Evolutionary conservation across 2,888 invertebrate genomes (phyloP), one percentile per base, ranked within the genome.

Genomic region (Hedya salicella): DNA sequence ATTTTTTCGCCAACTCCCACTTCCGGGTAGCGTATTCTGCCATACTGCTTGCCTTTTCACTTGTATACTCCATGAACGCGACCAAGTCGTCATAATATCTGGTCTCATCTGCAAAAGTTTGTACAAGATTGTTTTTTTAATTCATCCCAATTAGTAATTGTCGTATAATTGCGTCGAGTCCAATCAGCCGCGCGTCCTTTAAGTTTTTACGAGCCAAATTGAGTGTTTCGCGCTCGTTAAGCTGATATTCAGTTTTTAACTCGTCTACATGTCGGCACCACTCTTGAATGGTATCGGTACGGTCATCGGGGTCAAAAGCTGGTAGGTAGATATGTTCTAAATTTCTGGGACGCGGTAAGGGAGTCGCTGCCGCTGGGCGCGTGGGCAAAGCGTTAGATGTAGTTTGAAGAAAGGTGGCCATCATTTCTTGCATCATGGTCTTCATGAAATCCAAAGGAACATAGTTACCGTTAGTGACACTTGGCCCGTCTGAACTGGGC

Each of bases 101-200:
- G 11, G 70, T 14, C 65, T 68, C 70, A 42, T 67, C 67, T 67
- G 68, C 62, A 62, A 70, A 70, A 8, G 68, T 68, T 70, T 70
- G 40, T 30, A 68, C 56, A 32, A 70, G 39, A 3, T 30, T 14
- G 19, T 16, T 11, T 36, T n/a, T 57, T 70, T 5, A 70, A 62
- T 59, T 70, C 70, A 9, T 25, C 16, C 68, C 70, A 70, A n/a
- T 25, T 67, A 6, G 63, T 70, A 6, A 70, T 21, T 11, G 61
- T 62, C 11, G 66, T 53, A 25, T 69, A 70, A 50, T 69, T 70
- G 11, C 68, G 67, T 0, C 69, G 69, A 1, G 68, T 62, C 68
- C 68, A 70, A 2, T 67, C 67, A 14, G 62, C 68, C n/a, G 70
- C 68, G 11, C 70, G 68, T n/a, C 68, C 67, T 2, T 13, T 13